Base-by-base conservation (phyloP, 2,888 invertebrate genomes). In the Dexiosoma caninum region DNA sequence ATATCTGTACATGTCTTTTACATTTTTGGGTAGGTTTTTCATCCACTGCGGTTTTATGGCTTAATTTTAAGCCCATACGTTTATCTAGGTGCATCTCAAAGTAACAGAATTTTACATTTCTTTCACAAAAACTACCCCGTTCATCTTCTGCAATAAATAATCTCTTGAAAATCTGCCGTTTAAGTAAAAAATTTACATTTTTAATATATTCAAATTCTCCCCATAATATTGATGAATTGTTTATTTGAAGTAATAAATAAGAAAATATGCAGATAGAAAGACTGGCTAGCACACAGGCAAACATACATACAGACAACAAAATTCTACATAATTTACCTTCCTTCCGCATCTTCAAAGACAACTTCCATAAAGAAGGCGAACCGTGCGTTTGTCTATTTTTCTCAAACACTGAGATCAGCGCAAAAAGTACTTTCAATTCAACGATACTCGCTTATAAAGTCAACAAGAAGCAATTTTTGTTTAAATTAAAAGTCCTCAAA, bases 161-260 rank as follows among this genome's bases (percentile, higher is more conserved):
- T 42, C 4, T 14, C 2, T 16, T 12, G 8, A 55, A 44, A 7
- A 8, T 19, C 40, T 42, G 10, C 30, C 2, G 49, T 35, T 51
- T 14, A 46, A 30, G 30, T n/a, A 16, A 44, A 2, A 59, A 59
- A 70, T 70, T 70, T 70, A 27, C 35, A 70, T 70, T 46, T 46
- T 70, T 46, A 70, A 59, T 46, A 23, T 59, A 59, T 57, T 53
- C 71, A 62, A 72, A 72, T 72, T 60, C 37, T 21, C 71, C 62
- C 51, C 23, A 53, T 62, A 72, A 72, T 72, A 62, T 72, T 72
- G 71, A 72, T 53, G 71, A 60, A 72, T 72, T 62, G 51, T 30
- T 49, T 49, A 70, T 70, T 37, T 59, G 30, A 71, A 40, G 40
- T 30, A 21, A 16, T 46, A 42, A 37, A 12, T 37, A 23, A 10